Conservation (phyloP, 2,797 vertebrate genomes). For the Schizopygopsis malacanthus region DNA sequence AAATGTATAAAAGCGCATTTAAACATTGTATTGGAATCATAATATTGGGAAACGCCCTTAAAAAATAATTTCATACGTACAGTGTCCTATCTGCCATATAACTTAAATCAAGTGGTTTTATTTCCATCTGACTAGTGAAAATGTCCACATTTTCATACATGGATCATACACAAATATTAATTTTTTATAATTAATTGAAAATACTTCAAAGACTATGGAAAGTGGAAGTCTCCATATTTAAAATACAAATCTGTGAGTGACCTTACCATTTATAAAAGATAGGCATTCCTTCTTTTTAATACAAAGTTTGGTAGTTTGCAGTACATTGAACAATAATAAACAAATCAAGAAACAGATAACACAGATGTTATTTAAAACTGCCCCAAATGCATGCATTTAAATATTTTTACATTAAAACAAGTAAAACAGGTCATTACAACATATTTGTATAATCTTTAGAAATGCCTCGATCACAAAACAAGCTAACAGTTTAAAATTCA, state of each 20-base stretch:
- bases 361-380: neutral
- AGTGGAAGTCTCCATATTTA: slow-evolving; percentile 38
- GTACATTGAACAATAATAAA: neutral
- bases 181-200: slow-evolving; percentile 34
- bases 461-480: neutral
- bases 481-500: neutral
- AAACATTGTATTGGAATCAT: neutral
- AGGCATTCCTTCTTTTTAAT: slow-evolving; percentile 9
- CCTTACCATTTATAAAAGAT: slow-evolving; percentile 33
- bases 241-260: slow-evolving; percentile 24
- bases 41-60: neutral
- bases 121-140: neutral
- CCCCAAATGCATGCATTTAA: slow-evolving; percentile 2
- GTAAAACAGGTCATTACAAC: neutral
- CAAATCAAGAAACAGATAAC: neutral
- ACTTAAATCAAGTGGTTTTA: slow-evolving; percentile 4
- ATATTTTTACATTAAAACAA: neutral
- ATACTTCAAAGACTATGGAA: slow-evolving; percentile 34
- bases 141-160: neutral
- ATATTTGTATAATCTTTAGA: neutral
- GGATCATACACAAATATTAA: neutral
- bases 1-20: neutral
- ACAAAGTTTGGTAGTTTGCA: slow-evolving; percentile 18
- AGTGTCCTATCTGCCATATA: neutral
- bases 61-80: neutral